A percentile compares a stretch with the other conserved stretches of the same genome.
These are phyloP conservation scores for Mus caroli DNA, from an alignment of 2,797 vertebrate genomes.

Conservation along the genomic window DNA sequence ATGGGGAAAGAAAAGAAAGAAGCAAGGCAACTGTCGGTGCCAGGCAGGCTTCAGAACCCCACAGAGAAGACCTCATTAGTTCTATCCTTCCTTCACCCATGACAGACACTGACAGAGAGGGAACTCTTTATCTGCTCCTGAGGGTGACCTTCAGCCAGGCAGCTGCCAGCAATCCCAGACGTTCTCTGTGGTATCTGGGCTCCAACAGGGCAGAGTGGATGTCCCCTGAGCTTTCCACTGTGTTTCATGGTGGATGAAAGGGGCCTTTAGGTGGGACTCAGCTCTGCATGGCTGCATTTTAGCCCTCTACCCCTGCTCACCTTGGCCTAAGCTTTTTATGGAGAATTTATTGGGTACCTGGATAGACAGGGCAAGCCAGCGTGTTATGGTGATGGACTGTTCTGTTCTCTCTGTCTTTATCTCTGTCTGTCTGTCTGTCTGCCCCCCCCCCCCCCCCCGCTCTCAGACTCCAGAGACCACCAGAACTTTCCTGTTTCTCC, in stretches of 20 bases:
- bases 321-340: neutral
- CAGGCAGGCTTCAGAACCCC: slow-evolving; percentile 41
- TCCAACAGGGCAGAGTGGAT: neutral
- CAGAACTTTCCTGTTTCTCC: neutral
- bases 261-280: neutral
- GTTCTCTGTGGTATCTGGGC: neutral
- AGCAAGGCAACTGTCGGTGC: neutral
- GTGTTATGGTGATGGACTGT: neutral
- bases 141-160: slow-evolving; percentile 45
- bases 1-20: neutral
- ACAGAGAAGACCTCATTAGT: slow-evolving; percentile 55
- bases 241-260: neutral
- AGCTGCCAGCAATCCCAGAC: slow-evolving; percentile 28
- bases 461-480: neutral
- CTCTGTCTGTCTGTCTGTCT: neutral
- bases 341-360: neutral
- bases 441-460: neutral
- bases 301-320: neutral
- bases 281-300: neutral
- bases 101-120: neutral
- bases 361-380: neutral
- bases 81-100: neutral
- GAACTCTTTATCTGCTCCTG: slow-evolving; percentile 40
- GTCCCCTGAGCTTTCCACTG: neutral
- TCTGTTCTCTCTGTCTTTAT: neutral